Evolutionary conservation across 2,113 vertebrate genomes (phyloP).

Genomic region (Pterocles gutturalis): DNA sequence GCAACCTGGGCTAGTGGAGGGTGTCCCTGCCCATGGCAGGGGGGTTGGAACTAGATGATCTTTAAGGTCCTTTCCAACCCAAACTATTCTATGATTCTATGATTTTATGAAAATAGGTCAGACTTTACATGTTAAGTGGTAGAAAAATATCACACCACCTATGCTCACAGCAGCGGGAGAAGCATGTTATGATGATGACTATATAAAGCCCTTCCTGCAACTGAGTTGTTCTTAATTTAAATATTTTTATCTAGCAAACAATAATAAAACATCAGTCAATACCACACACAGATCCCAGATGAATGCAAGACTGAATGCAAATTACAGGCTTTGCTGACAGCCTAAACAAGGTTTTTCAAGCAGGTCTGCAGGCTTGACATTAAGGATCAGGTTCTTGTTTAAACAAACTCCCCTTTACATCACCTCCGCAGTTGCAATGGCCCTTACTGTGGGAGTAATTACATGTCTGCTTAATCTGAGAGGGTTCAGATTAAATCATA

Average conservation of each 20-base stretch:
- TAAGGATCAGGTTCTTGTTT: neutral
- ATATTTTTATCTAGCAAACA: conserved; percentile 27
- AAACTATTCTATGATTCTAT: no score
- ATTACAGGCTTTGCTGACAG: conserved; percentile 9
- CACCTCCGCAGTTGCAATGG: neutral
- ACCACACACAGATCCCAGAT: neutral
- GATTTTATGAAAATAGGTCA: neutral
- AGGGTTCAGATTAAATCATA: neutral
- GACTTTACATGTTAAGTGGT: neutral
- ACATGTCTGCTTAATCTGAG: neutral
- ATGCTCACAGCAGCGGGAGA: neutral
- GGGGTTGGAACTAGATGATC: no score
- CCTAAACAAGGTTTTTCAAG: neutral
- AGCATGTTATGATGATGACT: conserved; percentile 6
- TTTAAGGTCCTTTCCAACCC: no score
- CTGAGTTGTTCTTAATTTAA: neutral
- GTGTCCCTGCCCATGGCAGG: no score
- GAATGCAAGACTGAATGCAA: neutral
- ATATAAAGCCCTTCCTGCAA: neutral
- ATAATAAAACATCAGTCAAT: conserved; percentile 1
- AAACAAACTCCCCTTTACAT: neutral
- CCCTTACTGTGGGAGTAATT: conserved; percentile 6
- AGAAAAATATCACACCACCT: conserved; percentile 14
- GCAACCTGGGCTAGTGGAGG: no score
- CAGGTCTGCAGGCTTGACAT: neutral